Evolutionary conservation across 30 jellyfish, hydroid and myxozoan genomes (phyloP), one percentile per base, ranked within the genome.

Genomic region (Chrysaora quinquecirrha): DNA sequence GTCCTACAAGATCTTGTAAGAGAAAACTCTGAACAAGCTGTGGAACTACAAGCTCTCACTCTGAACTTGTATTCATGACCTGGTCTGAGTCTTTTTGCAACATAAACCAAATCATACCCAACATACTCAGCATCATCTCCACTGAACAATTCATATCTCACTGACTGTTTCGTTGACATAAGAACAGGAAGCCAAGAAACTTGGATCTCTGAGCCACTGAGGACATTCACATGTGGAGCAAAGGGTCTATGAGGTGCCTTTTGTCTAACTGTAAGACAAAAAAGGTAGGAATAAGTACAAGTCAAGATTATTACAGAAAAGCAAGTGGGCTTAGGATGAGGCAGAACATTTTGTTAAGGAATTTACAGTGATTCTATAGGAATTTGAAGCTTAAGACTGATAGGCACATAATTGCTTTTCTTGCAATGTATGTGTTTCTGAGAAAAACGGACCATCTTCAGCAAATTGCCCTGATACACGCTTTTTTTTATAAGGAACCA

Each of bases 171-270:
- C 31, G 68, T 72, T n/a, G 86, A 47, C 47, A 62, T 73, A 1
- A 75, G 74, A 46, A 78, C 94, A 43, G 97, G 97, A 43, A 90
- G 83, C 97, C 97, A 90, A 10, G 96, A 62, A 0, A 90, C 90
- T 73, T 66, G 83, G 52, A 90, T 78, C 48, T 78, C 97, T 6
- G 90, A 83, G 34, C 81, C 75, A 35, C 97, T 75, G 18, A 74
- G 68, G 20, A 79, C 89, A 19, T 78, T 34, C 12, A 75, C 85
- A 47, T 90, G 94, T 23, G 97, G 97, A 19, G 97, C 96, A 78
- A 90, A 90, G 0, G 97, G 97, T 34, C 90, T 70, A 85, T 80
- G 87, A 2, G 87, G 95, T 3, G 49, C 38, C 46, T 73, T 75
- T 20, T 65, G 83, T 20, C 72, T 83, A 3, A 30, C 83, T 71